Conservation (phyloP, 2,888 invertebrate species). For the Leucophenga montana region DNA sequence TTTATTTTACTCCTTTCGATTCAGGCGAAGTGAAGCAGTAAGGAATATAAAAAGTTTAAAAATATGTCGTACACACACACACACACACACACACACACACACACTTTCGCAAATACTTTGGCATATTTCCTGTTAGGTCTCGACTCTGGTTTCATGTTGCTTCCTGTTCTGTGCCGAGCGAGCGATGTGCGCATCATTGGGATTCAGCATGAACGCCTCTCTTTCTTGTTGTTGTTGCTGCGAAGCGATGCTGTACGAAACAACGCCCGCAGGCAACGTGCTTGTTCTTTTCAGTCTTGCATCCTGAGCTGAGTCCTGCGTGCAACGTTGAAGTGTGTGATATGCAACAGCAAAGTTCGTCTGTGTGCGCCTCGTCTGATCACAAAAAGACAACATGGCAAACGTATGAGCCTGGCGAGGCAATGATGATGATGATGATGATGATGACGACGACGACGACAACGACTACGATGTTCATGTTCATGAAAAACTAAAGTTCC, state of each 20-base stretch:
- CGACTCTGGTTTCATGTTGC: background rate
- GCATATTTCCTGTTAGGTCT: no score
- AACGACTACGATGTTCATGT: background rate
- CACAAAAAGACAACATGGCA: no score
- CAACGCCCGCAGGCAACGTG: no score
- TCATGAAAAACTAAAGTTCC: background rate
- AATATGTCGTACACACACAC: constrained; percentile 65
- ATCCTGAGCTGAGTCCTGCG: no score
- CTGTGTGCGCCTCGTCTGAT: no score
- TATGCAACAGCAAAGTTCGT: no score
- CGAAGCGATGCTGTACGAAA: background rate
- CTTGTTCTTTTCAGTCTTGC: no score
- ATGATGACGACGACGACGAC: constrained; percentile 10
- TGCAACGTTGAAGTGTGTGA: no score
- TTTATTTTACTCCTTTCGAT: no score
- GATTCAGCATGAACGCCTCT: constrained; percentile 2
- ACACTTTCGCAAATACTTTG: no score
- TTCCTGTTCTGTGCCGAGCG: constrained; percentile 1
- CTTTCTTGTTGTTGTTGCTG: background rate
- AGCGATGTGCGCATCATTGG: constrained; percentile 9
- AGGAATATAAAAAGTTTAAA: constrained; percentile 40
- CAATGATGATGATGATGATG: background rate
- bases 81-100: constrained; percentile 45
- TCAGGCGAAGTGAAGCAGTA: no score
- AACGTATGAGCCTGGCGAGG: background rate